phyloP scores from a whole-genome alignment of 1,140 invertebrate genomes.

The Formica selysi region DNA sequence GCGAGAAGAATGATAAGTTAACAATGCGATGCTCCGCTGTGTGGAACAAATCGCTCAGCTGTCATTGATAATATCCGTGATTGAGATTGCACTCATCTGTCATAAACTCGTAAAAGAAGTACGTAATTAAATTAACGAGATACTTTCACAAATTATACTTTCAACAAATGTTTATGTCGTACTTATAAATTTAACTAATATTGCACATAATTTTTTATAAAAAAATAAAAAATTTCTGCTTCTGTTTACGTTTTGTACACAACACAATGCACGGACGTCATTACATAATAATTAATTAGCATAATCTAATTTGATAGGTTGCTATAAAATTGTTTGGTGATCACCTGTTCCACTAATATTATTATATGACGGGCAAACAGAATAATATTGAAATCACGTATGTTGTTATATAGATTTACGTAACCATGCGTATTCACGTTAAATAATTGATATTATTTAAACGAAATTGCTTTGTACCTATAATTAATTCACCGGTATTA shows the following conservation, averaged over 20 bases:
- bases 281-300: background rate
- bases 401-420: slow-evolving; percentile 20
- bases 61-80: slow-evolving; percentile 29
- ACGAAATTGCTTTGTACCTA: slow-evolving; percentile 7
- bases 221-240: background rate
- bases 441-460: slow-evolving; percentile 42
- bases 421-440: too few relatives aligned
- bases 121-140: slow-evolving; percentile 15
- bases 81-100: slow-evolving; percentile 15
- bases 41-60: slow-evolving; percentile 31
- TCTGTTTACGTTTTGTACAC: background rate
- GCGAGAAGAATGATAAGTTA: slow-evolving; percentile 39
- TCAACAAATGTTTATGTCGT: too few relatives aligned
- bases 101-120: slow-evolving; percentile 20
- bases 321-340: background rate
- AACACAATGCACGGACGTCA: background rate
- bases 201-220: too few relatives aligned
- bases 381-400: background rate
- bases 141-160: slow-evolving; percentile 8
- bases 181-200: too few relatives aligned
- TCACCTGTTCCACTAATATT: background rate
- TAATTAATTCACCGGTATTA: slow-evolving; percentile 25
- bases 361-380: background rate
- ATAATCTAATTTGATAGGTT: background rate
- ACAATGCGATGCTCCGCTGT: background rate